Evolutionary conservation across 2,888 invertebrate genomes (phyloP).

Genomic region (Mimachlamys varia): DNA sequence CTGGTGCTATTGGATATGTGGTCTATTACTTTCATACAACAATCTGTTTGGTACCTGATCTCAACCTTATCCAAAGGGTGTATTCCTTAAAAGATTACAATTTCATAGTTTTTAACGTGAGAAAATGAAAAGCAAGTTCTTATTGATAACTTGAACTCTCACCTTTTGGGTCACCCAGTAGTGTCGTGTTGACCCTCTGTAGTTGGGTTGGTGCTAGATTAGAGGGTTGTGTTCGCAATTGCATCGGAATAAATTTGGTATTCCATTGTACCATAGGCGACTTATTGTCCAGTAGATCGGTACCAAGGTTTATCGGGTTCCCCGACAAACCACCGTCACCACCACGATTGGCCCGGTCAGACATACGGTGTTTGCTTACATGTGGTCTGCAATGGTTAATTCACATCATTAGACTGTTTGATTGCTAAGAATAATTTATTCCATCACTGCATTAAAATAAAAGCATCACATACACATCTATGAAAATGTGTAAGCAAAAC

Average conservation of each 20-base stretch:
- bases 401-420: no score
- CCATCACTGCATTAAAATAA: no score
- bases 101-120: no score
- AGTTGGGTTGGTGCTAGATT: conserved; percentile 71
- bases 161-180: conserved; percentile 61
- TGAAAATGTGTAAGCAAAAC: no score
- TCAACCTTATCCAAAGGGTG: no score
- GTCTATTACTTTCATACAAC: not conserved
- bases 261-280: conserved; percentile 60
- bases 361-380: conserved; percentile 20
- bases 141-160: not conserved
- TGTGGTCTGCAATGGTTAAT: not conserved
- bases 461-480: no score
- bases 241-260: conserved; percentile 78
- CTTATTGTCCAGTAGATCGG: conserved; percentile 61
- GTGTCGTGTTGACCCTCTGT: conserved; percentile 70
- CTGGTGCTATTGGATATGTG: no score
- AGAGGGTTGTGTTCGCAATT: conserved; percentile 78
- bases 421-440: no score
- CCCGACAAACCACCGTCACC: conserved; percentile 7
- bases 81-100: no score
- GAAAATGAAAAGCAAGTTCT: no score
- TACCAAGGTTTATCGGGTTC: conserved; percentile 54
- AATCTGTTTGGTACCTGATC: not conserved
- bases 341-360: not conserved